Evolutionary conservation across 1,140 invertebrate genomes (phyloP).

Genomic region (Drosophila repleta): DNA sequence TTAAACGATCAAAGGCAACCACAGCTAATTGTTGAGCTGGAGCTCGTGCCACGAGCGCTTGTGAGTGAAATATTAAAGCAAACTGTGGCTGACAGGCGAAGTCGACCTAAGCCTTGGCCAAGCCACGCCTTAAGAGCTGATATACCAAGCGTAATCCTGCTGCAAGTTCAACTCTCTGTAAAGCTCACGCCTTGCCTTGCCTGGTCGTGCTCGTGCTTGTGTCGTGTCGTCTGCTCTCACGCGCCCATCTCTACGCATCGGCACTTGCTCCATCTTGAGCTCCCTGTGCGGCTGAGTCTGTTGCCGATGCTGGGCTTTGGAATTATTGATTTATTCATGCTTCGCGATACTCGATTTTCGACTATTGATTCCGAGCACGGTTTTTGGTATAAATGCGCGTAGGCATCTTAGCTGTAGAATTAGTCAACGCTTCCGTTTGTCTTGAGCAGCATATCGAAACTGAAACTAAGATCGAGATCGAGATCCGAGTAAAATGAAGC

Average conservation of each 20-base stretch:
- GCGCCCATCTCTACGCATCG: neutral
- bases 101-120: too few species aligned
- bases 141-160: too few species aligned
- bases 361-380: conserved; percentile 27
- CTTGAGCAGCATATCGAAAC: conserved; percentile 56
- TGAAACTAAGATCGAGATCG: neutral
- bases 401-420: conserved; percentile 35
- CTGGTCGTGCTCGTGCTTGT: neutral
- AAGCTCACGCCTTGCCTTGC: too few species aligned
- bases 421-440: conserved; percentile 66
- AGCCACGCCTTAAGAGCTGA: too few species aligned
- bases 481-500: conserved; percentile 61
- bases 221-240: neutral
- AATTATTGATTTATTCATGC: conserved; percentile 39
- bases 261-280: conserved; percentile 25
- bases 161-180: too few species aligned
- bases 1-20: conserved; percentile 41
- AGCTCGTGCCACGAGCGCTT: conserved; percentile 5
- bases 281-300: conserved; percentile 10
- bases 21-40: conserved; percentile 22
- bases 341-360: conserved; percentile 26
- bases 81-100: too few species aligned
- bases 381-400: conserved; percentile 63
- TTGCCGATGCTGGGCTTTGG: conserved; percentile 12
- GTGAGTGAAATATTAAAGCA: too few species aligned